Evolutionary conservation across 1,140 invertebrate species (phyloP).

Genomic region (Andrena cerasifolii): DNA sequence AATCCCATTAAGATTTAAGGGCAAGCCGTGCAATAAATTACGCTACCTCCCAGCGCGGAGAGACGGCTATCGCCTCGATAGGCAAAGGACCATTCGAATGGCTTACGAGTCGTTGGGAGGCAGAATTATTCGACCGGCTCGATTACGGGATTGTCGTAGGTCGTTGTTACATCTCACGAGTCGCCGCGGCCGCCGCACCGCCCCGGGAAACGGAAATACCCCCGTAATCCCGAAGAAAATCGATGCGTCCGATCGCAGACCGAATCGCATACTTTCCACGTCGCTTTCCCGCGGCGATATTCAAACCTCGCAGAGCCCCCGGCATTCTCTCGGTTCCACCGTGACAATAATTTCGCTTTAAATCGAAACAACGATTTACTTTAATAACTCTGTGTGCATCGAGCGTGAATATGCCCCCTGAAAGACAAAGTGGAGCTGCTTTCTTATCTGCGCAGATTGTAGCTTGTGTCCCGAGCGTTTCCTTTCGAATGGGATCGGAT

Average conservation of each 20-base stretch:
- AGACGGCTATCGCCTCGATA: slow-evolving; percentile 72
- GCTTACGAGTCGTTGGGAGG: slow-evolving; percentile 68
- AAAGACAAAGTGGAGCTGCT: no score
- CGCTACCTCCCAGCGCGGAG: slow-evolving; percentile 61
- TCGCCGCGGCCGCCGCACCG: no score
- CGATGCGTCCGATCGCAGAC: slow-evolving; percentile 26
- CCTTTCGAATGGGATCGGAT: not conserved
- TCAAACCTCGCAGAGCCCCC: not conserved
- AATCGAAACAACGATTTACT: slow-evolving; percentile 27
- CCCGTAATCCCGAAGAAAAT: slow-evolving; percentile 47
- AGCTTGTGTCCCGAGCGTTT: not conserved
- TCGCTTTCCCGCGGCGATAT: slow-evolving; percentile 22
- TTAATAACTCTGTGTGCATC: slow-evolving; percentile 30
- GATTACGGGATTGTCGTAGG: slow-evolving; percentile 64
- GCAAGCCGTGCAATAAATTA: slow-evolving; percentile 74
- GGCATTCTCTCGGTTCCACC: slow-evolving; percentile 5
- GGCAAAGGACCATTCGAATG: slow-evolving; percentile 72
- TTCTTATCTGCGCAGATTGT: not conserved
- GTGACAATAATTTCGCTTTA: slow-evolving; percentile 45
- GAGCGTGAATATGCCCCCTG: no score
- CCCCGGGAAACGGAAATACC: slow-evolving; percentile 56
- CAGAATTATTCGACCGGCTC: slow-evolving; percentile 70
- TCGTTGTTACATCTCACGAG: slow-evolving; percentile 51
- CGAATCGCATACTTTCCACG: slow-evolving; percentile 39
- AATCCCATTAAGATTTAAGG: slow-evolving; percentile 78